Evolutionary conservation across 2,113 vertebrate species (phyloP).

Genomic region (Sturnus vulgaris): DNA sequence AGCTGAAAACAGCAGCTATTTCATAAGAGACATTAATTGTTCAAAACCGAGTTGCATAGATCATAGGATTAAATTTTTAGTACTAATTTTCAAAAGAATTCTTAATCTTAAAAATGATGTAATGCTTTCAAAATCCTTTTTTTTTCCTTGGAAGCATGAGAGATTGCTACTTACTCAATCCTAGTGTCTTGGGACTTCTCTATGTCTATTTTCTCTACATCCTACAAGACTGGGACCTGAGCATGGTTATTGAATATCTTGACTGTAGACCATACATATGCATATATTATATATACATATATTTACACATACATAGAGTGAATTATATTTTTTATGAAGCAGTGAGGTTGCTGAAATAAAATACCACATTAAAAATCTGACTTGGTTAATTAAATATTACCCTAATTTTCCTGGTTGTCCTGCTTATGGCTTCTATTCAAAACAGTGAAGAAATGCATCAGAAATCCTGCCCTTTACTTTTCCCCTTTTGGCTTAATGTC

Average conservation of each 20-base stretch:
- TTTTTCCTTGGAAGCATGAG: not conserved
- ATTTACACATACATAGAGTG: no score
- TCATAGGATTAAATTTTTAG: not conserved
- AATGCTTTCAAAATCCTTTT: not conserved
- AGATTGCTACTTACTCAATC: not conserved
- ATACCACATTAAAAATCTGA: not conserved
- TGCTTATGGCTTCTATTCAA: not conserved
- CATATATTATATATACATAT: no score
- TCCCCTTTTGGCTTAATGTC: constrained; percentile 3
- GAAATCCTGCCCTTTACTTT: constrained; percentile 6
- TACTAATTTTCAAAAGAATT: not conserved
- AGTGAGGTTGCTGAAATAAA: not conserved
- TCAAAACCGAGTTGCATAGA: not conserved
- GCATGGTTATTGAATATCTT: not conserved
- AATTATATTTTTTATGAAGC: not conserved
- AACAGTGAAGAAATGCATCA: constrained; percentile 29
- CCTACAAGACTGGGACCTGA: not conserved
- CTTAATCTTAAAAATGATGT: not conserved
- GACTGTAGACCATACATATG: not conserved
- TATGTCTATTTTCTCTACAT: not conserved
- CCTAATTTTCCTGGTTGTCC: not conserved
- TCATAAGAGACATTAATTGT: not conserved
- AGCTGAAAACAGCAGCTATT: not conserved
- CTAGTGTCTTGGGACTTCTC: not conserved
- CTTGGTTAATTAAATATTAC: not conserved